A percentile compares a stretch with the other conserved stretches of the same genome.
These are phyloP conservation scores for Gymnothorax reevesii DNA, from an alignment of 2,797 vertebrate genomes.

Conservation along the genomic window DNA sequence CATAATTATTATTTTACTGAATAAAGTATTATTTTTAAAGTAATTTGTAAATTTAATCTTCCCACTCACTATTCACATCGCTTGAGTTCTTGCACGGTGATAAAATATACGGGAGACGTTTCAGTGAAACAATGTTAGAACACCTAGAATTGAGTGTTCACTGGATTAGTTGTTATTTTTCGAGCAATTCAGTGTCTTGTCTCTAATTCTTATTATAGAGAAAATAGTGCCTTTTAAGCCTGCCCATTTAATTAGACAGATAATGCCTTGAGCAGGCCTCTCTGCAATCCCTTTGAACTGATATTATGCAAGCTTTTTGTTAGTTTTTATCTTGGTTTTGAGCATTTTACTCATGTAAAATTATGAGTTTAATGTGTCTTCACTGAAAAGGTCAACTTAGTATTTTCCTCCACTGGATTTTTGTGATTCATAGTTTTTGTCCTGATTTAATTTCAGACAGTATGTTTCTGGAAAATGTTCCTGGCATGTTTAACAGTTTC, in stretches of 20 bases:
- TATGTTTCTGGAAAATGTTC: not conserved
- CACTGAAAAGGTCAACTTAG: not conserved
- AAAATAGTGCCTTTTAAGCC: too few species aligned
- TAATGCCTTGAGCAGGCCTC: too few species aligned
- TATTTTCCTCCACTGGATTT: not conserved
- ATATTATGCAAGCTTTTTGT: not conserved
- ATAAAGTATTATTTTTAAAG: slow-evolving; percentile 67
- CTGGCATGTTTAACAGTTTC: not conserved
- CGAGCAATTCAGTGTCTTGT: too few species aligned
- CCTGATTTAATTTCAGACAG: not conserved
- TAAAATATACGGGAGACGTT: not conserved
- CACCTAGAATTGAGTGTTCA: not conserved
- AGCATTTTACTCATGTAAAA: not conserved
- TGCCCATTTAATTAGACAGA: too few species aligned
- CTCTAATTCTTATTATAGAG: too few species aligned
- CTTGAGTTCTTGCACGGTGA: not conserved
- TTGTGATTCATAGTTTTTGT: not conserved
- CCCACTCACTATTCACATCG: not conserved
- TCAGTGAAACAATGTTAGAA: not conserved
- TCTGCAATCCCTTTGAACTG: too few species aligned
- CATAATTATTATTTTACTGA: slow-evolving; percentile 58
- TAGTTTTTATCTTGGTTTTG: not conserved
- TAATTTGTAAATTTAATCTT: slow-evolving; percentile 33
- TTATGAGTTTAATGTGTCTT: too few species aligned
- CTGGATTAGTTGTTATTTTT: too few species aligned